phyloP scores from a whole-genome alignment of 2,113 vertebrate species.

The Grammomys dolichurus region DNA sequence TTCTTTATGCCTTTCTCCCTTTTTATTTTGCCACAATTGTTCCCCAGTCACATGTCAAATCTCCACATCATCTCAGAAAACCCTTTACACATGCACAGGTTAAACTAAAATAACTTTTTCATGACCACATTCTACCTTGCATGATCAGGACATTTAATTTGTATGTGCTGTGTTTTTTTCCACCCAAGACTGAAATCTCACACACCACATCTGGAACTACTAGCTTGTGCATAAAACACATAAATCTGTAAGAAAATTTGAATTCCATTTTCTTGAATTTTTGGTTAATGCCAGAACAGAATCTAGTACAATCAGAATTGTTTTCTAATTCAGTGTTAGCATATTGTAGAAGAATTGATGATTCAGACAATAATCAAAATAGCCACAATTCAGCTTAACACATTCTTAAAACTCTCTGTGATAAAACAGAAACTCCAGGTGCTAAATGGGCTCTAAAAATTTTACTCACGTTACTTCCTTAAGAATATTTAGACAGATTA shows the following conservation, averaged over 20 bases:
- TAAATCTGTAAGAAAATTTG: neutral
- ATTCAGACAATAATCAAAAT: slow-evolving; percentile 26
- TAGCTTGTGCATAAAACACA: neutral
- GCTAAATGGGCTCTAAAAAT: neutral
- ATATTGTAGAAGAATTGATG: slow-evolving; percentile 7
- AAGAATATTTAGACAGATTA: slow-evolving; percentile 26
- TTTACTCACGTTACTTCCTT: neutral
- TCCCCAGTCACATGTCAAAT: neutral
- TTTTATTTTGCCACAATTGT: neutral
- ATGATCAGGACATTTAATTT: neutral
- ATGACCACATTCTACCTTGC: neutral
- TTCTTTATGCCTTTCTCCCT: neutral
- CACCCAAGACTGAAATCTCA: too few relatives aligned
- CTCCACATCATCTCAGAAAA: neutral
- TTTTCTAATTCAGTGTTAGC: neutral
- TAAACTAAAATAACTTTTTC: neutral
- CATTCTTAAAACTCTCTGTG: slow-evolving; percentile 4
- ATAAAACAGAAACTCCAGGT: slow-evolving; percentile 39
- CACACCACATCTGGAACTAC: neutral
- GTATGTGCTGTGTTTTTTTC: neutral
- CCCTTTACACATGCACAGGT: neutral
- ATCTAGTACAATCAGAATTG: neutral
- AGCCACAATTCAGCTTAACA: neutral
- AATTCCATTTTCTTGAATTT: neutral
- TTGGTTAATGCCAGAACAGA: neutral